Evolutionary conservation across 2,113 vertebrate species (phyloP).

Genomic region (Procavia capensis): DNA sequence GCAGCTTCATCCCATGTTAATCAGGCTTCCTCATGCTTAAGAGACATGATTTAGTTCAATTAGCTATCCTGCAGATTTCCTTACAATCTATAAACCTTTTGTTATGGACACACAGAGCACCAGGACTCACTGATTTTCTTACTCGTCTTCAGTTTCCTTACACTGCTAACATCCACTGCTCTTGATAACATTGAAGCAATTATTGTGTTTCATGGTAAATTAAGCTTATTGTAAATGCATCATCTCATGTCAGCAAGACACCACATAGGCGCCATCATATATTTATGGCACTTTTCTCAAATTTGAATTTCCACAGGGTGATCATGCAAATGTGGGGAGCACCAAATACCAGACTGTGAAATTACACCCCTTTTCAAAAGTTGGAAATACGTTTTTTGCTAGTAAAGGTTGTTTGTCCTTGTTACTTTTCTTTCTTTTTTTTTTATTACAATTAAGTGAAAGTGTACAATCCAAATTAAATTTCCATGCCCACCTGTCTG

Average conservation of each 20-base stretch:
- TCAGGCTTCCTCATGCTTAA: not conserved
- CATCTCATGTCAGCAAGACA: fast-evolving
- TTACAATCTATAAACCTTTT: not conserved
- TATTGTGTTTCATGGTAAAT: not conserved
- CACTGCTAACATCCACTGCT: fast-evolving
- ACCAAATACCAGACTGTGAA: fast-evolving
- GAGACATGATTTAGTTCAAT: not conserved
- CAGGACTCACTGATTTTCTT: not conserved
- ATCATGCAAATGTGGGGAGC: fast-evolving
- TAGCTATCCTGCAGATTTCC: not conserved
- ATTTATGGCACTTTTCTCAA: not conserved
- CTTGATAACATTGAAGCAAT: not conserved
- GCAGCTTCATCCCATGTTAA: not conserved
- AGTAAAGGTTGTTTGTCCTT: too few species aligned
- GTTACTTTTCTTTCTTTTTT: too few species aligned
- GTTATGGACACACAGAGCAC: not conserved
- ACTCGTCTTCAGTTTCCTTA: not conserved
- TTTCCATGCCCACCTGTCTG: too few species aligned
- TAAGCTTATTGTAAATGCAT: not conserved
- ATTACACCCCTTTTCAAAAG: fast-evolving
- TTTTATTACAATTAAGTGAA: too few species aligned
- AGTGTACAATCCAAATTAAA: too few species aligned
- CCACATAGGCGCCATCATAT: fast-evolving
- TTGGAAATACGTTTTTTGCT: not conserved
- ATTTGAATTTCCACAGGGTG: too few species aligned